Evolutionary conservation across 2,113 vertebrate genomes (phyloP), one percentile per base, ranked within the genome.

Genomic region (Nanger granti): DNA sequence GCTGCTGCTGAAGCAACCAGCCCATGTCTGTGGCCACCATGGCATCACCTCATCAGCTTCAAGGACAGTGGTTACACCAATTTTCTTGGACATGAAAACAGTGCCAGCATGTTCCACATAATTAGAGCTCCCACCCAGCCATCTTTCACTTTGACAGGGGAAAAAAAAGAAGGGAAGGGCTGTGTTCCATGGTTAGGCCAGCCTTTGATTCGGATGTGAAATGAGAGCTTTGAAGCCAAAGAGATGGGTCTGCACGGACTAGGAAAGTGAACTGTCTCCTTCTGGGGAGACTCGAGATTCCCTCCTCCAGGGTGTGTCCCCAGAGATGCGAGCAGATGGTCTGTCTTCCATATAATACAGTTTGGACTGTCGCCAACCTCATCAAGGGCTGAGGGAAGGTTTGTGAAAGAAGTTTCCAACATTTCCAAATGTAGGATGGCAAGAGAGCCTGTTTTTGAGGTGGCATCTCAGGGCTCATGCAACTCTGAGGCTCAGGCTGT

Each of bases 101-200:
- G 93, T 96, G 96, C 93, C 87, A 95, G 92, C 55, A 95, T 97
- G 87, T 94, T 93, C 96, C 79, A 97, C 97, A 95, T 98, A 98
- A 98, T 98, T 98, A 97, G 55, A 97, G 96, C 60, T 96, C 57
- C 96, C 90, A 97, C 96, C 96, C 96, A 93, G 96, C 89, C 96
- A 97, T 97, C 97, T 97, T 98, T 98, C 97, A 98, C 87, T 98
- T 98, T 97, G 96, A 98, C 97, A 94, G 89, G 47, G 31, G 4
- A 31, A 26, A 91, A 76, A 91, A 88, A 79, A 18, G 64, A 89
- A 94, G 55, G 93, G 94, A 89, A 96, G 66, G 76, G 57, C 83
- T 84, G 41, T 60, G 34, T 95, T 96, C 96, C 87, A 93, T 85
- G 95, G 96, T 97, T 87, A 95, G 87, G 44, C 83, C 44, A 52